These are phyloP conservation scores for Loris lydekkerianus DNA, from an alignment of 2,797 vertebrate genomes.

Conservation along the genomic window DNA sequence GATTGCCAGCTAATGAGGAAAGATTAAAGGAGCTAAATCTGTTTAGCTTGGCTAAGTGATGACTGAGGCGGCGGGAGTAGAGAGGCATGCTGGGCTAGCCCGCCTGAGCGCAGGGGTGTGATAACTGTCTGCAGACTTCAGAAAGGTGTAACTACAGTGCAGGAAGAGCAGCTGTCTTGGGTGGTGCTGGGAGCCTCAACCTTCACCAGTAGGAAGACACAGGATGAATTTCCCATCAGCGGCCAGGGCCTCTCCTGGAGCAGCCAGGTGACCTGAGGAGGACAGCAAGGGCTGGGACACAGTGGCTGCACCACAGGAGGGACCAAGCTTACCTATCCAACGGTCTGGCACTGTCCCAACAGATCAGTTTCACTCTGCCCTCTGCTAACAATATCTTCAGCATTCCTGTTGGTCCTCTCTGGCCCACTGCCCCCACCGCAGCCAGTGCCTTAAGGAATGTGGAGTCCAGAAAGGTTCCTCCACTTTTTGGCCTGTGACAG, in stretches of 20 bases:
- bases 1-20: constrained; percentile 87
- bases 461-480: background rate
- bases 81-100: constrained; percentile 79
- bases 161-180: constrained; percentile 35
- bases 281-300: background rate
- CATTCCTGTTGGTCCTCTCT: background rate
- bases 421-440: background rate
- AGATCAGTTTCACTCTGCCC: background rate
- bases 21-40: constrained; percentile 81
- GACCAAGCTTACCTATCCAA: background rate
- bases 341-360: background rate
- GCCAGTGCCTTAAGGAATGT: background rate
- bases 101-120: constrained; percentile 68
- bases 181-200: background rate
- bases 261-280: background rate
- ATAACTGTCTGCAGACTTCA: constrained; percentile 82
- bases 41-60: constrained; percentile 82
- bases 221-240: background rate
- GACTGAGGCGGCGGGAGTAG: constrained; percentile 60
- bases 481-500: background rate
- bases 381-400: background rate
- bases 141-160: constrained; percentile 61
- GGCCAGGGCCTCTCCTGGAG: background rate
- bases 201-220: constrained; percentile 1
- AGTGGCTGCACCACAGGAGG: background rate